Conservation (phyloP, 2,113 vertebrate species). For the Edolisoma coerulescens region DNA sequence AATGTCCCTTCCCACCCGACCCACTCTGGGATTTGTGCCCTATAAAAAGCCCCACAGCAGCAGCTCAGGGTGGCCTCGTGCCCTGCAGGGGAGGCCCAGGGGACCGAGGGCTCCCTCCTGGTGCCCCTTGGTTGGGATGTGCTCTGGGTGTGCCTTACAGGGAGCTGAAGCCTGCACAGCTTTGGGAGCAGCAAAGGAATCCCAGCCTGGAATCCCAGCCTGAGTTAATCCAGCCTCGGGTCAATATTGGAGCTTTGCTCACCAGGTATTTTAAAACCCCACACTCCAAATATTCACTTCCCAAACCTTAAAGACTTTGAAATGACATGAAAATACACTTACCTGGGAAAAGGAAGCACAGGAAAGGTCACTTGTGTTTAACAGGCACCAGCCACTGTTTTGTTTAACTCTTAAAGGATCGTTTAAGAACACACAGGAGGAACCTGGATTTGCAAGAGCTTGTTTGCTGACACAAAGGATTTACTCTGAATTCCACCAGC, state of each 20-base stretch:
- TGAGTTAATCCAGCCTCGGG: background rate
- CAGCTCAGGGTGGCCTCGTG: background rate
- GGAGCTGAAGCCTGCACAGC: background rate
- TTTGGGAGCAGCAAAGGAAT: background rate
- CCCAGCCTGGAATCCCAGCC: background rate
- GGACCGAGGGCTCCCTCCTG: background rate
- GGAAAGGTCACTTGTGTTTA: slow-evolving; percentile 4
- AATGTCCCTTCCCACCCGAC: background rate
- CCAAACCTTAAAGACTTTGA: background rate
- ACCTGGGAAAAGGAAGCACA: background rate
- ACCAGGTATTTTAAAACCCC: background rate
- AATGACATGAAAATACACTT: background rate
- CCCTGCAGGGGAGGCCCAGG: background rate
- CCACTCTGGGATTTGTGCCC: background rate
- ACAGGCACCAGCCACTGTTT: background rate
- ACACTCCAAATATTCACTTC: background rate
- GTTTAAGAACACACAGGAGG: background rate
- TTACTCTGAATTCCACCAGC: background rate
- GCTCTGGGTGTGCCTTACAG: accelerated
- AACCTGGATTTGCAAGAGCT: background rate
- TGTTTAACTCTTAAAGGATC: slow-evolving; percentile 28
- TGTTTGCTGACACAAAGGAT: background rate
- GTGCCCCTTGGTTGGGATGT: background rate
- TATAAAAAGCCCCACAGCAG: background rate
- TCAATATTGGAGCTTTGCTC: background rate